These are phyloP conservation scores for Baryphthengus martii DNA, from an alignment of 2,113 vertebrate species.

Conservation along the genomic window DNA sequence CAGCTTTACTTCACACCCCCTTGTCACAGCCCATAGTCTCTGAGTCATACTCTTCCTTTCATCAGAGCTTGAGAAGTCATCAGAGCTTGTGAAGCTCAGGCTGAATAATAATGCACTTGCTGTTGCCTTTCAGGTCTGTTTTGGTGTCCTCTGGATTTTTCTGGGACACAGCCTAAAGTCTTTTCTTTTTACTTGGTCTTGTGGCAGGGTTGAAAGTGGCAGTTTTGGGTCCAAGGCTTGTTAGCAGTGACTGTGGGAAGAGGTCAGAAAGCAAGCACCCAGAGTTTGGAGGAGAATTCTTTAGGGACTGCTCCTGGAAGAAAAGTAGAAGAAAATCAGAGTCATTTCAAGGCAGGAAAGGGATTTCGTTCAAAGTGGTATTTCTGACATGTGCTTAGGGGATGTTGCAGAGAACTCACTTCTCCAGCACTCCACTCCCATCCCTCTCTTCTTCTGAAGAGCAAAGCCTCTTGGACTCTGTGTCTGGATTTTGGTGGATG, in stretches of 20 bases:
- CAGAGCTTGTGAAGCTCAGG: not conserved
- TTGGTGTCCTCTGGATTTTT: not conserved
- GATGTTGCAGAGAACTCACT: not conserved
- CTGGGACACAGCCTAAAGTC: not conserved
- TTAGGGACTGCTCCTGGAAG: not conserved
- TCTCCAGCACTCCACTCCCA: not conserved
- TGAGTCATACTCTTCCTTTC: not conserved
- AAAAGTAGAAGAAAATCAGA: not conserved
- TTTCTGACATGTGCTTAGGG: not conserved
- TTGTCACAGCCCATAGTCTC: not conserved
- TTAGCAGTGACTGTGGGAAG: not conserved
- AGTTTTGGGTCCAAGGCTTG: rapidly evolving
- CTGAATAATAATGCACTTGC: not conserved
- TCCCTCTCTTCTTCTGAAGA: not conserved
- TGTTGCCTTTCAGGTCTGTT: not conserved
- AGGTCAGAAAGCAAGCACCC: not conserved
- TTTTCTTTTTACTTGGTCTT: not conserved
- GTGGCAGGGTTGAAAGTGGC: not conserved
- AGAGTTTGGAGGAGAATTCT: not conserved
- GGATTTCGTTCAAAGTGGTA: not conserved
- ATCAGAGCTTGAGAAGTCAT: no score
- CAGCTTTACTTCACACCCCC: not conserved
- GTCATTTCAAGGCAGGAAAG: not conserved
- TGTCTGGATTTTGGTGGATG: not conserved
- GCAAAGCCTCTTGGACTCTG: not conserved